Conservation (phyloP, 1,140 invertebrate species). For the Meloidogyne hapla region DNA sequence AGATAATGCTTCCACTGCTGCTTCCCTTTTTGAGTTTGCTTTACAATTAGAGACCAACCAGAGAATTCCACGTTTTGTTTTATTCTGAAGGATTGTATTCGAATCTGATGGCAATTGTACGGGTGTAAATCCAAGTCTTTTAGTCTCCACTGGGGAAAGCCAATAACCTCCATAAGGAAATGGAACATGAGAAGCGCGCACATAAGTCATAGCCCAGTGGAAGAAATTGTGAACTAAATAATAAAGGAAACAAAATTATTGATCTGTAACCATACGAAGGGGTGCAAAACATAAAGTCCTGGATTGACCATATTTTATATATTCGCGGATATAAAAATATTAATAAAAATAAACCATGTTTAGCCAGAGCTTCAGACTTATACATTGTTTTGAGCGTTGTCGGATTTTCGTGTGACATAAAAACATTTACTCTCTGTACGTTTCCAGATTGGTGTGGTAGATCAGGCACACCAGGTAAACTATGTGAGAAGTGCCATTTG, state of each 20-base stretch:
- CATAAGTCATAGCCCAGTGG: constrained; percentile 40
- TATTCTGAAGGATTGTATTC: constrained; percentile 26
- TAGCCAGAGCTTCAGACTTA: not conserved
- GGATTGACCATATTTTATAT: not conserved
- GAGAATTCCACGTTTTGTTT: constrained; percentile 21
- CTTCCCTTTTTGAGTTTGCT: constrained; percentile 42
- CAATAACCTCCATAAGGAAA: constrained; percentile 43
- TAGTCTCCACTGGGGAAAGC: constrained; percentile 25
- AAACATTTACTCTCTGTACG: constrained; percentile 1
- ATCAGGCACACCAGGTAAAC: constrained; percentile 3
- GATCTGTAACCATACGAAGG: not conserved
- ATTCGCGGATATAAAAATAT: not conserved
- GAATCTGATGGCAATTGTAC: constrained; percentile 23
- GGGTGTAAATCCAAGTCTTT: constrained; percentile 20
- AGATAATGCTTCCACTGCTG: constrained; percentile 35
- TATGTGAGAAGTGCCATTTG: not conserved
- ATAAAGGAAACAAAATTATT: no score
- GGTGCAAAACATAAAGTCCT: no score
- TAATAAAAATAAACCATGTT: not conserved
- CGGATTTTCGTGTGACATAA: constrained; percentile 27
- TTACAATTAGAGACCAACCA: constrained; percentile 52
- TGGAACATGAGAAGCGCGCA: constrained; percentile 22
- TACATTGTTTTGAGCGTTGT: not conserved
- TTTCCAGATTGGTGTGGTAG: not conserved
- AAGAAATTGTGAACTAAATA: constrained; percentile 33